Evolutionary conservation across 2,888 invertebrate genomes (phyloP).

Genomic region (Campoplex nolae): DNA sequence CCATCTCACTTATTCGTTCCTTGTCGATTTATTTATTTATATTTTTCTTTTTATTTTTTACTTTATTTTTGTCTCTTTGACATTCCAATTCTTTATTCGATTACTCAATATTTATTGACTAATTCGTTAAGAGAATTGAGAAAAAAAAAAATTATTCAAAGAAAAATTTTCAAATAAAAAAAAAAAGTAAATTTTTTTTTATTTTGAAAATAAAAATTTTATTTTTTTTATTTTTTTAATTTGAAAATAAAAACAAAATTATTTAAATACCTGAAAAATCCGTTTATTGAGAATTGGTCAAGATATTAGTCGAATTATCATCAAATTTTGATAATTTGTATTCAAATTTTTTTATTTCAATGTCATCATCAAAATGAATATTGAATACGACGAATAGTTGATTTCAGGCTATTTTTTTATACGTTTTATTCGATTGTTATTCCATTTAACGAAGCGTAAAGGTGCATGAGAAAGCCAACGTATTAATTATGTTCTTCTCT

Average conservation of each 20-base stretch:
- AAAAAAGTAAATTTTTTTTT: too few species aligned
- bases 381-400: too few species aligned
- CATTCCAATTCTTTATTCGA: not conserved
- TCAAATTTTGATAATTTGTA: not conserved
- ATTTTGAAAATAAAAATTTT: too few species aligned
- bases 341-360: not conserved
- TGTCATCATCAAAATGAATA: not conserved
- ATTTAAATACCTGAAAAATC: too few species aligned
- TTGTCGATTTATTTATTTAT: conserved; percentile 18
- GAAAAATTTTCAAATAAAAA: too few species aligned
- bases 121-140: too few species aligned
- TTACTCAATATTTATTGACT: not conserved
- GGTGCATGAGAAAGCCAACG: not conserved
- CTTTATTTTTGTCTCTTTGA: not conserved
- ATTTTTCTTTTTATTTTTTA: not conserved
- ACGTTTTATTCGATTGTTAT: not conserved
- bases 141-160: too few species aligned
- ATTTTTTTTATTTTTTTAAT: too few species aligned
- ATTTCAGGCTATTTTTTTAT: not conserved
- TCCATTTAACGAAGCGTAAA: not conserved
- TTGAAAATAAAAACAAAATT: too few species aligned
- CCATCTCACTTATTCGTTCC: conserved; percentile 24
- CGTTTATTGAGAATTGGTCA: too few species aligned
- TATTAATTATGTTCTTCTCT: not conserved
- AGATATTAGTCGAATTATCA: too few species aligned